Evolutionary conservation across 2,888 invertebrate genomes (phyloP).

Genomic region (Bugulina stolonifera): DNA sequence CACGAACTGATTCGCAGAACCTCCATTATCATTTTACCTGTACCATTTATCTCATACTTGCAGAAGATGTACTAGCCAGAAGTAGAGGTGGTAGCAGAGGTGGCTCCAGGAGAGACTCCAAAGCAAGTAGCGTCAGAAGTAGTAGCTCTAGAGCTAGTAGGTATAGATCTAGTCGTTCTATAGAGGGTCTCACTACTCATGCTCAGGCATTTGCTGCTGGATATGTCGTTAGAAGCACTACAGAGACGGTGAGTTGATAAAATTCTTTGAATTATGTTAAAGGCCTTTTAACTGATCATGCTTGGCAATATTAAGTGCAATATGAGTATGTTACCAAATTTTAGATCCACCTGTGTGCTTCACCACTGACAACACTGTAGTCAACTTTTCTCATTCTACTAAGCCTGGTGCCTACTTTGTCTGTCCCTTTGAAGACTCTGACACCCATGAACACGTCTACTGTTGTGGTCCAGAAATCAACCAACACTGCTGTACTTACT

Average conservation of each 20-base stretch:
- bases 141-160: background rate
- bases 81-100: background rate
- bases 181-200: background rate
- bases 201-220: background rate
- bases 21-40: too few relatives aligned
- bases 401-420: background rate
- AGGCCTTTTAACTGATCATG: too few relatives aligned
- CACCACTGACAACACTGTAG: background rate
- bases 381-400: background rate
- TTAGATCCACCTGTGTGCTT: background rate
- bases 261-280: too few relatives aligned
- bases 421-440: background rate
- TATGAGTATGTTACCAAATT: too few relatives aligned
- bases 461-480: background rate
- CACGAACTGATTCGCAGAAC: too few relatives aligned
- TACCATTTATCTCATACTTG: too few relatives aligned
- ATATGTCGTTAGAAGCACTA: background rate
- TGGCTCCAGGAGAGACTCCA: background rate
- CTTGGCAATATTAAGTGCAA: too few relatives aligned
- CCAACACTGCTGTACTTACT: background rate
- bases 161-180: background rate
- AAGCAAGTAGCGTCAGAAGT: background rate
- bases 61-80: background rate
- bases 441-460: background rate
- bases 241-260: background rate